Base-by-base conservation (phyloP, 2,888 invertebrate species). In the Dolichomitus sp. region DNA sequence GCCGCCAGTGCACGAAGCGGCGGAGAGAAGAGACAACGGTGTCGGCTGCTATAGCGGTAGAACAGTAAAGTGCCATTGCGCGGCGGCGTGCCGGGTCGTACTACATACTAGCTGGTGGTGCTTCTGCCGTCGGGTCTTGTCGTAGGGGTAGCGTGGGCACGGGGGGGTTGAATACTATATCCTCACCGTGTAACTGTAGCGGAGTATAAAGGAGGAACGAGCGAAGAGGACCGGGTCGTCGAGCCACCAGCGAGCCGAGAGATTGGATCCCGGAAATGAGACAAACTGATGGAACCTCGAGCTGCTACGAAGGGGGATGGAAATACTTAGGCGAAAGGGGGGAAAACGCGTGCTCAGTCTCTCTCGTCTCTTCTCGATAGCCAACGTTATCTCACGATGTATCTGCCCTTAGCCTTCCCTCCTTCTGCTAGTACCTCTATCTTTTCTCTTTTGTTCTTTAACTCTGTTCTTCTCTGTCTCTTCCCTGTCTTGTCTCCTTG, bases 231-330 rank as follows among this genome's bases (percentile, higher is more conserved):
- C 70, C 80, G 83, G 85, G 82, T 83, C 85, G 88, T 87, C 87
- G 88, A 87, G 87, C 85, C 87, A 87, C 85, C 87, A 88, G 79
- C 87, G 87, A 90, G 90, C 88, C 90, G 88, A 89, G 89, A 92
- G 91, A 91, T 92, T 92, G 91, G 91, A 92, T 92, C 88, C 91
- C 89, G 91, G 92, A 93, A 93, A 93, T 92, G 92, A 92, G 92
- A 92, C 90, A 91, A 91, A 92, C 91, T 91, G 90, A 91, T 89
- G 91, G 90, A 89, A 87, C 85, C 86, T 83, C 88, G 88, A 89
- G 88, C 84, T 86, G 87, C 57, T 66, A 61, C 66, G 70, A 72
- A 73, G 52, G 74, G 85, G 88, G 88, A 87, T 90, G 89, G 88
- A 90, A 90, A 90, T 91, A 90, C 89, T 85, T 77, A 83, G 81